These are phyloP conservation scores for Vombatus ursinus DNA, from an alignment of 2,113 vertebrate genomes.

Conservation along the genomic window DNA sequence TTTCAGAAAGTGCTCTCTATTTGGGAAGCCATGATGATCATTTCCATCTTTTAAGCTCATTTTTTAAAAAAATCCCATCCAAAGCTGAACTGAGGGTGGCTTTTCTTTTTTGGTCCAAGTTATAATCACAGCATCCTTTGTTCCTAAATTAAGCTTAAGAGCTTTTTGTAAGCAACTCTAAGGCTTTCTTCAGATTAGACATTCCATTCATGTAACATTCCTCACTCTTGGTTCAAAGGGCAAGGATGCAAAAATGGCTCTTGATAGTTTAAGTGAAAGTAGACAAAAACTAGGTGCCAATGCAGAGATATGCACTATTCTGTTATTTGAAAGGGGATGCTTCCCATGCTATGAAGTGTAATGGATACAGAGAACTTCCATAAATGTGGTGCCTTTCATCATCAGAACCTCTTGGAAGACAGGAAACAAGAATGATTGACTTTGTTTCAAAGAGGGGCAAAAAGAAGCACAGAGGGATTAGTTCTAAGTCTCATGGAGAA, in stretches of 20 bases:
- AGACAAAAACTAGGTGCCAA: conserved; percentile 6
- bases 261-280: neutral
- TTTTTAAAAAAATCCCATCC: conserved; percentile 19
- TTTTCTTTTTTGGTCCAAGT: neutral
- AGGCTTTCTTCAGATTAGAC: conserved; percentile 21
- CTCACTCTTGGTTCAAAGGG: neutral
- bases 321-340: neutral
- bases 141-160: conserved; percentile 17
- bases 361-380: neutral
- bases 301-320: neutral
- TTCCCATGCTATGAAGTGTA: neutral
- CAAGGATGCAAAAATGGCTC: neutral
- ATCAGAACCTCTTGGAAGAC: conserved; percentile 31
- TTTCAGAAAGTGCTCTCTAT: neutral
- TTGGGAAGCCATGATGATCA: conserved; percentile 20
- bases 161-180: conserved; percentile 49
- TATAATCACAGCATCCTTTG: conserved; percentile 30
- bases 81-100: conserved; percentile 41
- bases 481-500: conserved; percentile 16
- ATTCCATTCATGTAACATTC: neutral
- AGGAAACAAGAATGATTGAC: conserved; percentile 29
- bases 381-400: neutral
- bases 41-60: conserved; percentile 16
- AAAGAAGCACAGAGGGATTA: conserved; percentile 43
- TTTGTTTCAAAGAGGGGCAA: conserved; percentile 24